A percentile compares a stretch with the other conserved stretches of the same genome.
phyloP scores from a whole-genome alignment of 2,113 vertebrate genomes.

The Xenopus laevis region DNA sequence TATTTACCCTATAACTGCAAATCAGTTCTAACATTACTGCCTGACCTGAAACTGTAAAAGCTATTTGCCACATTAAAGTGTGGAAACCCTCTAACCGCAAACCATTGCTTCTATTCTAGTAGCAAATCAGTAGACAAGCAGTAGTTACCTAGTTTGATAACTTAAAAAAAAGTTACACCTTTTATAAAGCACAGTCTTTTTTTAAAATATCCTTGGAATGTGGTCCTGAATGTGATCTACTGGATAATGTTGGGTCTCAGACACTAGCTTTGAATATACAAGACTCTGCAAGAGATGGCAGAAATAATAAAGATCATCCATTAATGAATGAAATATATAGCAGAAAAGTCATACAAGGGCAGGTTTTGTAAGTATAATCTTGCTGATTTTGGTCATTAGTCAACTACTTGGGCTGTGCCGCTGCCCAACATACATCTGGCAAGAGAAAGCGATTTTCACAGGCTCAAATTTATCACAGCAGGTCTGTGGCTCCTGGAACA shows the following conservation, averaged over 20 bases:
- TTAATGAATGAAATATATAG: background rate
- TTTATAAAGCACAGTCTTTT: background rate
- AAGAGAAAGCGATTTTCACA: background rate
- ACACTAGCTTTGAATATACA: background rate
- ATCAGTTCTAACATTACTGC: background rate
- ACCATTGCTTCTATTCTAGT: background rate
- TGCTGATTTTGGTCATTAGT: conserved; percentile 9
- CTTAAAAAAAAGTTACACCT: background rate
- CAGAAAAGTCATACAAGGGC: background rate
- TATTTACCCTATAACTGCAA: too few species aligned
- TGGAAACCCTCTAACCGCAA: conserved; percentile 2
- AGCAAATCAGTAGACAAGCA: conserved; percentile 23
- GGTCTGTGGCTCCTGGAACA: conserved; percentile 48
- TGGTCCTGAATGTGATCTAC: background rate
- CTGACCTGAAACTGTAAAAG: background rate
- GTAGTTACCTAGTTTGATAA: background rate
- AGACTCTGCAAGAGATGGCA: background rate
- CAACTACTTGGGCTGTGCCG: conserved; percentile 56
- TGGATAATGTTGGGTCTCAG: background rate
- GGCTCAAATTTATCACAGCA: conserved; percentile 54
- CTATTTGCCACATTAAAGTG: background rate
- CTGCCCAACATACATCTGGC: conserved; percentile 47
- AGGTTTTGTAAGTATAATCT: conserved; percentile 16
- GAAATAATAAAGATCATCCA: background rate
- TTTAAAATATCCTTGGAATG: background rate